These are phyloP conservation scores for Drosophila tsacasi DNA, from an alignment of 1,140 invertebrate species.

Conservation along the genomic window DNA sequence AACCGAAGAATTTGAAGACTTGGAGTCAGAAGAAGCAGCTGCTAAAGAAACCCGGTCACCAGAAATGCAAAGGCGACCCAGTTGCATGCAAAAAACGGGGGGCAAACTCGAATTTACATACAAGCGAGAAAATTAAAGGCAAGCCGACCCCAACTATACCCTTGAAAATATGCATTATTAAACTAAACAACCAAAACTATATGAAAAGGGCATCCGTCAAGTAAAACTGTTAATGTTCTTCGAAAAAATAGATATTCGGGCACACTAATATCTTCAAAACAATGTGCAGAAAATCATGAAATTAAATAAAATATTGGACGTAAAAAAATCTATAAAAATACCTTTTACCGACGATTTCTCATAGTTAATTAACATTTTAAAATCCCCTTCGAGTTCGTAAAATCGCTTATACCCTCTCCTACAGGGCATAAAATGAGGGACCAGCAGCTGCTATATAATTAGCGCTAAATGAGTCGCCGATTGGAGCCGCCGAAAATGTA, in stretches of 20 bases:
- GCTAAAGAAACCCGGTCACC: constrained; percentile 37
- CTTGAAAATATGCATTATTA: background rate
- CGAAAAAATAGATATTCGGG: background rate
- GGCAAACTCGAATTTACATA: constrained; percentile 33
- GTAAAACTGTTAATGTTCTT: background rate
- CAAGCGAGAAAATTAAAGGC: background rate
- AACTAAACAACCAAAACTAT: background rate
- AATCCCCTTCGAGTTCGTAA: background rate
- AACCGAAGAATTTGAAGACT: constrained; percentile 13
- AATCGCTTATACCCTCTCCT: background rate
- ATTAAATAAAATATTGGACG: background rate
- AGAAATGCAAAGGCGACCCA: constrained; percentile 45
- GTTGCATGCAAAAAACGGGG: constrained; percentile 31
- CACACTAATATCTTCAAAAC: too few species aligned
- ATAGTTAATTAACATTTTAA: background rate
- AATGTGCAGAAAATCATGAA: background rate
- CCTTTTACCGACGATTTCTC: background rate
- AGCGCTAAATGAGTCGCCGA: constrained; percentile 71
- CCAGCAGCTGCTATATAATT: constrained; percentile 55
- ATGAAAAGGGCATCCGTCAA: background rate
- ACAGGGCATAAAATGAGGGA: constrained; percentile 12
- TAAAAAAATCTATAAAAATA: background rate
- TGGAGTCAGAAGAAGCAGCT: constrained; percentile 26
- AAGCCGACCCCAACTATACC: background rate
- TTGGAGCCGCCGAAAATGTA: constrained; percentile 30